These are phyloP conservation scores for Argyresthia albistria DNA, from an alignment of 2,888 invertebrate genomes.

Conservation along the genomic window DNA sequence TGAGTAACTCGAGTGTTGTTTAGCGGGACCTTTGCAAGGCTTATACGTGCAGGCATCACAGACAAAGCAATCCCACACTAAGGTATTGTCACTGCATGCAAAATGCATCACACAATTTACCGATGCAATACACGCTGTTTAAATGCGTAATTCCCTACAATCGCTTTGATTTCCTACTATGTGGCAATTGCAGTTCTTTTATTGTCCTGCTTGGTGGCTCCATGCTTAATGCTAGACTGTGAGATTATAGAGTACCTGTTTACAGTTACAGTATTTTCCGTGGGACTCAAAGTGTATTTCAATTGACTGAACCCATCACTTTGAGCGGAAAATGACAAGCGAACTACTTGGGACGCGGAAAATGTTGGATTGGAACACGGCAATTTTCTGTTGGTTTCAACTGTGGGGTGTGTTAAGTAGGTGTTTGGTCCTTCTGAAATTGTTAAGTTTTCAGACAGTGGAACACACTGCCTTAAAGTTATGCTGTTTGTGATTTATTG, in stretches of 20 bases:
- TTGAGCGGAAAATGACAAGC: conserved; percentile 42
- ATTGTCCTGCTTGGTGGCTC: conserved; percentile 48
- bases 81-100: no score
- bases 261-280: conserved; percentile 45
- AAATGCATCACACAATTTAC: neutral
- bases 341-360: conserved; percentile 16
- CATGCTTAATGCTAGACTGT: conserved; percentile 45
- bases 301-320: conserved; percentile 27
- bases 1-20: no score
- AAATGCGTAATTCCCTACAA: conserved; percentile 35
- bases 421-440: no score
- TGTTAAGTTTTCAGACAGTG: no score
- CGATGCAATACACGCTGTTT: neutral
- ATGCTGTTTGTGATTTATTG: no score
- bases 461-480: no score
- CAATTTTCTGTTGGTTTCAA: neutral
- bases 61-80: no score
- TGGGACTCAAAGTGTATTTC: conserved; percentile 51
- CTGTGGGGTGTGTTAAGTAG: no score
- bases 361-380: neutral
- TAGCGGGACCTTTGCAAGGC: no score
- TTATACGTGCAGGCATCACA: neutral
- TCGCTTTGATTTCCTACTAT: conserved; percentile 45
- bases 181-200: conserved; percentile 43
- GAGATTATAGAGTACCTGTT: conserved; percentile 49